Evolutionary conservation across 2,113 vertebrate genomes (phyloP), one percentile per base, ranked within the genome.

Genomic region (Istiophorus platypterus): DNA sequence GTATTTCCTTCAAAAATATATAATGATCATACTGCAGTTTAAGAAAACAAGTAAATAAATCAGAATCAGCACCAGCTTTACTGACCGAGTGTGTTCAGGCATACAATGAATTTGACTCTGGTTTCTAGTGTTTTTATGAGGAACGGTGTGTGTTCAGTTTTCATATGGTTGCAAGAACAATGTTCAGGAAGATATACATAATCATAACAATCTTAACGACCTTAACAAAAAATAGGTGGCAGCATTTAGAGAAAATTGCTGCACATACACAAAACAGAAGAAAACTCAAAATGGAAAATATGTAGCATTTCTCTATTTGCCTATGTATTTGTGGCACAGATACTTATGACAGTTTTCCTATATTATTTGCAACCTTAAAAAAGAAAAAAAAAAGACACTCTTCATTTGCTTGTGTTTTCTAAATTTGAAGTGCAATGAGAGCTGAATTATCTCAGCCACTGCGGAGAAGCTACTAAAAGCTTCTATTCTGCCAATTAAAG

Each of bases 401-500:
- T 59, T 62, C 1, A 26, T 61, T 47, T 37, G 9, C 24, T 29
- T 41, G 2, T 22, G 11, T 74, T 51, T 76, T 49, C 20, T 64
- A 9, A 26, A 15, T 45, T 20, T 71, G 7, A 17, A 22, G 22
- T 24, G 39, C 18, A 0, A 11, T 27, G 4, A 51, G 37, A 49
- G 39, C 56, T 12, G 29, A 29, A 34, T 47, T 74, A 24, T 85
- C 58, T 47, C n/a, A 8, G n/a, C 61, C 41, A 7, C 68, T 54
- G 51, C 8, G 39, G n/a, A 67, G 80, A 72, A 11, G 42, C 65
- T 29, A 22, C 42, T 45, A 45, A 45, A 41, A 0, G 20, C 47
- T 22, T 9, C 54, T 51, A 4, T 45, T 76, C 49, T 17, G 26
- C 54, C 70, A 80, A 72, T 86, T 89, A 85, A 82, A 76, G 62